Base-by-base conservation (phyloP, 2,113 vertebrate species). In the Istiophorus platypterus region DNA sequence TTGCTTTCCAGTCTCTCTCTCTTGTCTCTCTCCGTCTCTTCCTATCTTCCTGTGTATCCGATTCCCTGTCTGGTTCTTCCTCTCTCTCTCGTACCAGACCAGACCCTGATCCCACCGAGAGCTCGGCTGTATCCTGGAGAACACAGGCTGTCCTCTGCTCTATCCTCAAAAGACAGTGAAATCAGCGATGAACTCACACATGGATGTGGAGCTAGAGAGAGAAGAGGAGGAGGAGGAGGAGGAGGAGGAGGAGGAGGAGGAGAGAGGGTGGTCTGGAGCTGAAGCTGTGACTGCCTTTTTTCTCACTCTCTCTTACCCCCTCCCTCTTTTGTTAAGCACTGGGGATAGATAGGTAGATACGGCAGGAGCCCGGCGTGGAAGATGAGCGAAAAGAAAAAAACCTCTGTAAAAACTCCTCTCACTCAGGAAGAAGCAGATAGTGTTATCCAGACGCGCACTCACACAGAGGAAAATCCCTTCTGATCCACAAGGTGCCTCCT, bases 401-500 rank as follows among this genome's bases (percentile, higher is more conserved):
- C 84, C 72, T 79, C 27, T 20, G 69, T 89, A 72, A 72, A 82
- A 92, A 93, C 82, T 92, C 92, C 90, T 89, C 71, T 76, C 7
- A 83, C 73, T 76, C 66, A 76, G 75, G 85, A 84, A 88, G 81
- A 76, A 87, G 72, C 86, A 85, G 88, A 85, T 66, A 84, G 85
- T 76, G 72, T 88, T 88, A 90, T 91, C 91, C 89, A 88, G 90
- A 91, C 88, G 77, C 72, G 58, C 81, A 80, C 90, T 90, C 86
- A 88, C 76, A 88, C 74, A 70, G 85, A 90, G 89, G 89, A 92
- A 90, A 92, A 93, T 92, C 90, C 93, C 86, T 76, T 73, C 90
- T 89, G 92, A 92, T 90, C 90, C 93, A 90, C 88, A 92, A 93
- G 93, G 92, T 93, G 89, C 90, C 91, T 90, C 90, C 89, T 92